These are phyloP conservation scores for Vireo griseus DNA, from an alignment of 2,797 vertebrate species.

Conservation along the genomic window DNA sequence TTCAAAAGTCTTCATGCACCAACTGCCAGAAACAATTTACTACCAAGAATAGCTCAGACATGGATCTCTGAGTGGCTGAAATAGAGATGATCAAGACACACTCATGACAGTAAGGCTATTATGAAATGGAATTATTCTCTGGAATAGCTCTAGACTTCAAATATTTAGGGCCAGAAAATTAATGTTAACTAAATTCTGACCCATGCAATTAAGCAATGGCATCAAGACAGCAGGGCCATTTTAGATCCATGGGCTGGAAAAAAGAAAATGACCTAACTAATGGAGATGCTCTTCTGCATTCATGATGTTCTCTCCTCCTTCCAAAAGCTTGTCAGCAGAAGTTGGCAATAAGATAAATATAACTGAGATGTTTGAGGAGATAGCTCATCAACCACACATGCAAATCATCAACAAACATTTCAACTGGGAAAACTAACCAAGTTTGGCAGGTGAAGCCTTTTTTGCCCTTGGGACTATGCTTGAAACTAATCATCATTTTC, in stretches of 20 bases:
- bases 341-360: not conserved
- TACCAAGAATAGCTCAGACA: not conserved
- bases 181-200: conserved; percentile 20
- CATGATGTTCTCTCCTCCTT: not conserved
- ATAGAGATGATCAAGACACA: not conserved
- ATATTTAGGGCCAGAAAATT: not conserved
- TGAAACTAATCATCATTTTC: not conserved
- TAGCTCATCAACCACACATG: not conserved
- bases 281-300: not conserved
- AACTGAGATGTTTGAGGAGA: not conserved
- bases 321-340: not conserved
- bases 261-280: not conserved
- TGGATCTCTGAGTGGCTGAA: not conserved
- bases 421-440: not conserved
- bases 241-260: not conserved
- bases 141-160: conserved; percentile 9
- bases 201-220: not conserved
- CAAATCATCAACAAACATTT: not conserved
- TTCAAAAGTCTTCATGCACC: not conserved
- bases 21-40: not conserved
- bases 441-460: not conserved
- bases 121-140: conserved; percentile 2
- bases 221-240: not conserved
- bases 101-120: not conserved
- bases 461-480: not conserved